Evolutionary conservation across 2,888 invertebrate genomes (phyloP).

Genomic region (Hymenopus coronatus): DNA sequence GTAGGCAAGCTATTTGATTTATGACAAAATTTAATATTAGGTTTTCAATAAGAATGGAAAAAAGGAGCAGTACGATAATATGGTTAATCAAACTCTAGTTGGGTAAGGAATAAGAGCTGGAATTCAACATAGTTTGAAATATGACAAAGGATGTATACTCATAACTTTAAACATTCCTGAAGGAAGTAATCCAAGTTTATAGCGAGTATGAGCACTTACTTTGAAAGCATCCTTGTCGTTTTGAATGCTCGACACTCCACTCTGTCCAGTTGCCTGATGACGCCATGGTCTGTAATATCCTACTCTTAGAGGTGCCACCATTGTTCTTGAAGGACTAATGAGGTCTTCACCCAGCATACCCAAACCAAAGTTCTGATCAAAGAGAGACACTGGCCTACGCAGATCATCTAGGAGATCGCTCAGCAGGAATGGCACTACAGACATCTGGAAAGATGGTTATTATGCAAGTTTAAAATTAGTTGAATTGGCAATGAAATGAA

Average conservation of each 20-base stretch:
- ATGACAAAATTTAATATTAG: no score
- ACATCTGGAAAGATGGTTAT: slow-evolving; percentile 35
- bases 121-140: no score
- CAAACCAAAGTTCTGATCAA: slow-evolving; percentile 33
- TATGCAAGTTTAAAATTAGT: no score
- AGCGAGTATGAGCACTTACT: background rate
- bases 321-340: background rate
- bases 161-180: no score
- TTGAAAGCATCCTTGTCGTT: slow-evolving; percentile 30
- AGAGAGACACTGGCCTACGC: slow-evolving; percentile 30
- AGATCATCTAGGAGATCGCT: slow-evolving; percentile 35
- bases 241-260: slow-evolving; percentile 24
- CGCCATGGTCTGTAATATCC: slow-evolving; percentile 30
- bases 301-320: background rate
- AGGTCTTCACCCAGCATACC: slow-evolving; percentile 31
- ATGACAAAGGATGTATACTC: no score
- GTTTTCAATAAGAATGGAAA: no score
- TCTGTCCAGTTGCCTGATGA: slow-evolving; percentile 15
- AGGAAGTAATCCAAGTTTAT: background rate
- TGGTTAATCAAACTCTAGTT: no score
- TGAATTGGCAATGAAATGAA: no score
- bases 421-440: slow-evolving; percentile 37
- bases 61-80: no score
- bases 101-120: no score
- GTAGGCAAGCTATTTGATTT: no score